These are phyloP conservation scores for Oreonectes daqikongensis DNA, from an alignment of 2,797 vertebrate genomes.

Conservation along the genomic window DNA sequence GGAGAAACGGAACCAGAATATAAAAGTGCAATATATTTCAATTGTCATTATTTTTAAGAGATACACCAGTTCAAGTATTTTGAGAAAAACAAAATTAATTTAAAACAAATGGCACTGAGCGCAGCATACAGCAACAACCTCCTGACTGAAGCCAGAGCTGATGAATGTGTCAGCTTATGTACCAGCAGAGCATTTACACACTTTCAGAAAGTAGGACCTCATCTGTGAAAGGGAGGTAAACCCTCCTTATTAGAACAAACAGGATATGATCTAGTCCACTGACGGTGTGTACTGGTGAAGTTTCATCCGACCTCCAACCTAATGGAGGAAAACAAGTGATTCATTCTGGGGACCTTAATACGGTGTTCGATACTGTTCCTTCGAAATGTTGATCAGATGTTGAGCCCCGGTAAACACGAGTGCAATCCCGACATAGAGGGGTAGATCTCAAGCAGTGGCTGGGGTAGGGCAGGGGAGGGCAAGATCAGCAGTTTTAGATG, in stretches of 20 bases:
- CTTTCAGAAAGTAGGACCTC: constrained; percentile 26
- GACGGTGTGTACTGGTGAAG: constrained; percentile 21
- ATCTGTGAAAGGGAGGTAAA: constrained; percentile 1
- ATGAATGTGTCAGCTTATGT: constrained; percentile 23
- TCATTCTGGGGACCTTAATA: constrained; percentile 46
- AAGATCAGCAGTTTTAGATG: constrained; percentile 63
- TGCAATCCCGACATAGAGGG: constrained; percentile 23
- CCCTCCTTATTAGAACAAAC: constrained; percentile 28
- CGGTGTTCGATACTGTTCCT: constrained; percentile 25
- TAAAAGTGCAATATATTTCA: constrained; percentile 78
- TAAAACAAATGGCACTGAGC: constrained; percentile 61
- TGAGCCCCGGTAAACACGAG: constrained; percentile 6
- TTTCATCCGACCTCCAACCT: constrained; percentile 11
- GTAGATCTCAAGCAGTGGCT: constrained; percentile 64
- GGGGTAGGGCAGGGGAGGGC: constrained; percentile 61
- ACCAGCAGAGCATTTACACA: constrained; percentile 24
- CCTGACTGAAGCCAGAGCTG: constrained; percentile 38
- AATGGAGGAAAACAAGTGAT: constrained; percentile 12
- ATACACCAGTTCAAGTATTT: constrained; percentile 81
- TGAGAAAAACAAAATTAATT: constrained; percentile 69
- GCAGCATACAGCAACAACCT: constrained; percentile 66
- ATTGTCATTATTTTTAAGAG: constrained; percentile 68
- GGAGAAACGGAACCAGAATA: constrained; percentile 53
- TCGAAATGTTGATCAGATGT: constrained; percentile 22
- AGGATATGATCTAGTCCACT: constrained; percentile 14